Evolutionary conservation across 2,113 vertebrate species (phyloP), one percentile per base, ranked within the genome.

Genomic region (Thalassoma bifasciatum): DNA sequence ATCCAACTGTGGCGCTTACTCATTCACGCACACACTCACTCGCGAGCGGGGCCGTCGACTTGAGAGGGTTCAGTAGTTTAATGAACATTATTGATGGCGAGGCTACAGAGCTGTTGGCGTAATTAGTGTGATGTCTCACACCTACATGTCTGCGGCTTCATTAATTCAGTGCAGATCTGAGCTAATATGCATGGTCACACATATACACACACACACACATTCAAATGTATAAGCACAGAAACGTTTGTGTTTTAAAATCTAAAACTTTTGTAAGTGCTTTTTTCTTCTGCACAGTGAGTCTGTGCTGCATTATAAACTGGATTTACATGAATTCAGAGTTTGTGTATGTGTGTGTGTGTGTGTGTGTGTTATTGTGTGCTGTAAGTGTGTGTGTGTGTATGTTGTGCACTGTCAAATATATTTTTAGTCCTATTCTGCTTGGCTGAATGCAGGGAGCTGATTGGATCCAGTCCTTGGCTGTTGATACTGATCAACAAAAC

Each of bases 401-500:
- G 19, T 57, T 5, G 75, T 62, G 82, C 57, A 30, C 69, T 63
- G 75, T 64, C 79, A 59, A 68, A 82, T 75, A 63, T 77, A 86
- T 85, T 90, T 84, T 75, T 72, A 71, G 84, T 71, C 59, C 80
- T 53, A 78, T 82, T 85, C 76, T 80, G 82, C 76, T 72, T 52
- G 82, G 79, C 71, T 82, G 80, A 84, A 82, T 70, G 69, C 84
- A 77, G 80, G 62, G 65, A 87, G 72, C 82, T 87, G 91, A 92
- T 86, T 90, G 89, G 83, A 89, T 81, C 79, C 88, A 88, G 86
- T 86, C 78, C 82, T 72, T 53, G 63, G 79, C 86, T 72, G 85
- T 70, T 88, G 86, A 89, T 85, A 75, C 78, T 79, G 74, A 86
- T 90, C 87, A 85, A 85, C 85, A 83, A 73, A 88, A 86, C 62